These are phyloP conservation scores for Drosophila gaucha DNA, from an alignment of 2,888 invertebrate genomes.

Conservation along the genomic window DNA sequence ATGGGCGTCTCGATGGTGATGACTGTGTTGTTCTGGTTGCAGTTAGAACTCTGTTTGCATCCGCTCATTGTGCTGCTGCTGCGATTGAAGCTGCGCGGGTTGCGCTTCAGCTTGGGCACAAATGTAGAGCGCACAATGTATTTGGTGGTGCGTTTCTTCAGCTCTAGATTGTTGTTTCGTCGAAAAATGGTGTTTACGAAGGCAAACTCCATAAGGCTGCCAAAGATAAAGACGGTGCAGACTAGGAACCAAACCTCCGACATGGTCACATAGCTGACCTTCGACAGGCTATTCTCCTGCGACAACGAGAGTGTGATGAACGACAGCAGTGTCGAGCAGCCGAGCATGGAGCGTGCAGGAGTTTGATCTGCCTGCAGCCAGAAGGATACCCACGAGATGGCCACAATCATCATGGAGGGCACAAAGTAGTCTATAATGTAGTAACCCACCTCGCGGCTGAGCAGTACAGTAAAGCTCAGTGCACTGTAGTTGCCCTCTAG, in stretches of 20 bases:
- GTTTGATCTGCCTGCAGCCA: constrained; percentile 95
- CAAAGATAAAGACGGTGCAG: constrained; percentile 93
- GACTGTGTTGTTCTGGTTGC: constrained; percentile 52
- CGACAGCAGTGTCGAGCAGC: constrained; percentile 93
- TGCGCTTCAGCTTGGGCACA: constrained; percentile 90
- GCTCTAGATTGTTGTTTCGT: constrained; percentile 86
- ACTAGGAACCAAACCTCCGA: constrained; percentile 96
- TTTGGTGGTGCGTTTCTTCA: constrained; percentile 88
- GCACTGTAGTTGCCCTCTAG: constrained; percentile 93
- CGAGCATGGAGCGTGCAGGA: constrained; percentile 92
- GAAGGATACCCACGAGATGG: constrained; percentile 95
- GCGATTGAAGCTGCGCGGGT: constrained; percentile 85
- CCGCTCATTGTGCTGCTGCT: constrained; percentile 85
- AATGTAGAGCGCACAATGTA: constrained; percentile 93
- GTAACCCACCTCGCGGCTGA: constrained; percentile 93
- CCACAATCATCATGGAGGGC: constrained; percentile 94
- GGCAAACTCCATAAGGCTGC: constrained; percentile 93
- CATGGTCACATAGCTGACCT: constrained; percentile 95
- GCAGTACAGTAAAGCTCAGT: constrained; percentile 90
- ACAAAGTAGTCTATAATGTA: constrained; percentile 95
- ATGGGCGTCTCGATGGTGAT: constrained; percentile 85
- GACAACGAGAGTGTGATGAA: constrained; percentile 95
- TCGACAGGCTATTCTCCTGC: constrained; percentile 92
- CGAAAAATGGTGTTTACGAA: constrained; percentile 96
- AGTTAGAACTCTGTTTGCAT: constrained; percentile 80